phyloP scores from a whole-genome alignment of 2,797 vertebrate genomes.

The Anabacerthia variegaticeps region DNA sequence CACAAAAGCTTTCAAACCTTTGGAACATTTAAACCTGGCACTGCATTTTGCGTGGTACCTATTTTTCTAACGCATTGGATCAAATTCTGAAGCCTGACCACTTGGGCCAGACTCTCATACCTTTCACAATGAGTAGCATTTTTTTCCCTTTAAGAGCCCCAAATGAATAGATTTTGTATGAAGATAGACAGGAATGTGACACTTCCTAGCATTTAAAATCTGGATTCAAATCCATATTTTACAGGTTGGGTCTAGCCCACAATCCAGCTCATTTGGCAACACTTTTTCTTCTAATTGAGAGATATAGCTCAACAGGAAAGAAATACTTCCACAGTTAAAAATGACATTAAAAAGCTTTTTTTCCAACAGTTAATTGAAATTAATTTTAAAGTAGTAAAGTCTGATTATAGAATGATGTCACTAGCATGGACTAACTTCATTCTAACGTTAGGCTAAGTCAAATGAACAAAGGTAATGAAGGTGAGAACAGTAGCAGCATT shows the following conservation, averaged over 20 bases:
- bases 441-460: background rate
- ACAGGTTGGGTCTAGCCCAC: background rate
- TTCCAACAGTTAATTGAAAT: conserved; percentile 22
- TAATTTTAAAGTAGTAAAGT: conserved; percentile 24
- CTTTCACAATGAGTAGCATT: background rate
- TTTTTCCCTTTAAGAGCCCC: background rate
- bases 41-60: background rate
- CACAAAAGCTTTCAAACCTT: background rate
- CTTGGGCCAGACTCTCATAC: background rate
- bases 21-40: background rate
- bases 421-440: background rate
- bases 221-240: background rate
- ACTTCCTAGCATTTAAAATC: background rate
- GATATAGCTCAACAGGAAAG: background rate
- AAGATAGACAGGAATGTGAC: background rate
- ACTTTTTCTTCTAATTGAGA: conserved; percentile 11
- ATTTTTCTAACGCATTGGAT: background rate
- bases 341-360: conserved; percentile 4
- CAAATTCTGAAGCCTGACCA: background rate
- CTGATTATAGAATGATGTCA: background rate
- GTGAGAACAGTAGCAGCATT: background rate
- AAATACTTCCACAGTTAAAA: conserved; percentile 25
- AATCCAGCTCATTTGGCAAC: conserved; percentile 5
- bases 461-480: background rate
- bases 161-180: background rate